phyloP scores from a whole-genome alignment of 2,888 invertebrate species.

The Epinotia ramella region DNA sequence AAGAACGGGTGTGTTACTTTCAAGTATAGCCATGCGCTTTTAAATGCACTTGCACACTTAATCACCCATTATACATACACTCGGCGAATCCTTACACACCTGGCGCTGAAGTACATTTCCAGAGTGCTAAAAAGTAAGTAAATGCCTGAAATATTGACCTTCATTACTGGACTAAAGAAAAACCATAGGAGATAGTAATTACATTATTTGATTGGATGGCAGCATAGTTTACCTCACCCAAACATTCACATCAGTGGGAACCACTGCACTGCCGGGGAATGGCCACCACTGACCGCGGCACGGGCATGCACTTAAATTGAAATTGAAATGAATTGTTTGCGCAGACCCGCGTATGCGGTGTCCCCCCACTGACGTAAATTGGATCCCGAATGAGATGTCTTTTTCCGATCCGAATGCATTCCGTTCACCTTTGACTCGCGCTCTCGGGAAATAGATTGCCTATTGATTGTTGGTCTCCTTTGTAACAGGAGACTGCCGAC shows the following conservation, averaged over 20 bases:
- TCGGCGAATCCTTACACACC: background rate
- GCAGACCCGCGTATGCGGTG: conserved; percentile 71
- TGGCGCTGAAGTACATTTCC: background rate
- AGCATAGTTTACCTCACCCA: conserved; percentile 1
- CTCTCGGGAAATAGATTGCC: conserved; percentile 34
- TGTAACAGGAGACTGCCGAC: conserved; percentile 15
- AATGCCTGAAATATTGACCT: background rate
- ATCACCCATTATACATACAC: background rate
- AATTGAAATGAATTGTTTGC: conserved; percentile 82
- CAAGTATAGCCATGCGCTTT: background rate
- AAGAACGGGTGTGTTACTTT: background rate
- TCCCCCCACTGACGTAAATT: conserved; percentile 69
- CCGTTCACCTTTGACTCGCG: conserved; percentile 55
- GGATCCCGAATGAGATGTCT: conserved; percentile 75
- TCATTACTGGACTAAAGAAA: background rate
- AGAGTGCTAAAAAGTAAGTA: too few species aligned
- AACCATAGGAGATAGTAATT: background rate
- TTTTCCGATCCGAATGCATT: conserved; percentile 62
- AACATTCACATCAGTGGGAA: conserved; percentile 11
- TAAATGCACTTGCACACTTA: background rate
- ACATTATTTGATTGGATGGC: background rate
- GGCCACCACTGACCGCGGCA: conserved; percentile 49
- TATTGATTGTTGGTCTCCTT: conserved; percentile 40
- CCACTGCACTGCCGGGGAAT: conserved; percentile 11
- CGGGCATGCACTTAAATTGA: conserved; percentile 53